phyloP scores from a whole-genome alignment of 2,888 invertebrate species.

The Perizoma affinitatum region DNA sequence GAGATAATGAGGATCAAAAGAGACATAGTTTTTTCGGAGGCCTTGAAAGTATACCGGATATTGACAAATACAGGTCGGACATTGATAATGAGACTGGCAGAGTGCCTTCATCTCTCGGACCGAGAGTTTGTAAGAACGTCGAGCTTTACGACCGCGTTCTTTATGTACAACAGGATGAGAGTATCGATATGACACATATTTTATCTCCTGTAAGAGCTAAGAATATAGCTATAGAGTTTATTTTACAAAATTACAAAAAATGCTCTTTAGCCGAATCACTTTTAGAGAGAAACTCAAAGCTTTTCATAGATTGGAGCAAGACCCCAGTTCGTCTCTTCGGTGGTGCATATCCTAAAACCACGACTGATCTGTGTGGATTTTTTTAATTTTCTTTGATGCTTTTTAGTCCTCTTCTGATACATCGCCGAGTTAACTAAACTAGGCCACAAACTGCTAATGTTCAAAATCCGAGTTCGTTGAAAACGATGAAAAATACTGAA shows the following conservation, averaged over 20 bases:
- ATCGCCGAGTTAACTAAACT: too few species aligned
- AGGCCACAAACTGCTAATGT: too few species aligned
- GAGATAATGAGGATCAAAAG: conserved; percentile 56
- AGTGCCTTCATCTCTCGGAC: conserved; percentile 58
- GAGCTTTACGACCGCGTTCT: conserved; percentile 59
- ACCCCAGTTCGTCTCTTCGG: conserved; percentile 88
- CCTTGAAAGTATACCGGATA: conserved; percentile 66
- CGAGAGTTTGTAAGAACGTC: conserved; percentile 66
- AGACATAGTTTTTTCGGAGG: conserved; percentile 68
- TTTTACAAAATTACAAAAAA: conserved; percentile 68
- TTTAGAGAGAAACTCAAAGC: conserved; percentile 52
- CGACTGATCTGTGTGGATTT: conserved; percentile 84
- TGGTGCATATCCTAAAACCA: conserved; percentile 85
- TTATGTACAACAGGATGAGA: conserved; percentile 69
- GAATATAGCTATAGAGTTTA: conserved; percentile 66
- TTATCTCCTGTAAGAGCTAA: conserved; percentile 62
- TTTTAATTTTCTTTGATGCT: conserved; percentile 55
- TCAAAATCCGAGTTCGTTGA: too few species aligned
- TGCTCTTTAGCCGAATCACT: conserved; percentile 65
- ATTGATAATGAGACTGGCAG: conserved; percentile 48
- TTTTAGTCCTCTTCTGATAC: too few species aligned
- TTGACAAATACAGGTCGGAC: conserved; percentile 65
- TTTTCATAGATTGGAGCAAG: conserved; percentile 86
- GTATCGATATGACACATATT: conserved; percentile 65
- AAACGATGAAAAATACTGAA: too few species aligned